Conservation (phyloP, 1,140 invertebrate species). For the Diorhabda sublineata region DNA sequence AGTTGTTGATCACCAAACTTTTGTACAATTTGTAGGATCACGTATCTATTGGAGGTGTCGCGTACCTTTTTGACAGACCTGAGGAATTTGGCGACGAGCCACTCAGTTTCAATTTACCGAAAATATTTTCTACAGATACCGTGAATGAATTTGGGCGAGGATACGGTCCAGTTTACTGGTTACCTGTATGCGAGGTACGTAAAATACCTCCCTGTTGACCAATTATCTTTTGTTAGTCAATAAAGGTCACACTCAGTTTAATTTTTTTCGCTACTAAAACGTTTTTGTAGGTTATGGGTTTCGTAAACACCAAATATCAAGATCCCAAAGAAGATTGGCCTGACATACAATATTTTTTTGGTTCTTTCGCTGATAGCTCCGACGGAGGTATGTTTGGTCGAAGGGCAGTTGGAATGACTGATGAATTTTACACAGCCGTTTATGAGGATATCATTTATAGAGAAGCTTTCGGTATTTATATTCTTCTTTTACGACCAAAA, state of each 20-base stretch:
- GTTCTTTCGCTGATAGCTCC: slow-evolving; percentile 64
- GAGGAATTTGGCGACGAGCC: slow-evolving; percentile 48
- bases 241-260: not conserved
- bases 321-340: slow-evolving; percentile 63
- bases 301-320: slow-evolving; percentile 69
- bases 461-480: slow-evolving; percentile 65
- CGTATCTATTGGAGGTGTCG: slow-evolving; percentile 57
- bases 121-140: slow-evolving; percentile 51
- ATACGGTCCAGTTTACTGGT: slow-evolving; percentile 60
- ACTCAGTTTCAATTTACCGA: slow-evolving; percentile 58
- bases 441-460: slow-evolving; percentile 65
- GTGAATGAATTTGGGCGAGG: slow-evolving; percentile 56
- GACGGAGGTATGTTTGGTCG: slow-evolving; percentile 72
- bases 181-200: slow-evolving; percentile 62
- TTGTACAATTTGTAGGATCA: slow-evolving; percentile 56
- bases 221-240: too few species aligned
- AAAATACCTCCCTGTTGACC: too few species aligned
- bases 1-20: too few species aligned
- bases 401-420: slow-evolving; percentile 60
- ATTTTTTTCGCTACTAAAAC: not conserved
- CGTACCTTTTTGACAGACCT: slow-evolving; percentile 48
- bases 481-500: slow-evolving; percentile 68
- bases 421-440: slow-evolving; percentile 62
- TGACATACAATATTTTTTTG: slow-evolving; percentile 73
- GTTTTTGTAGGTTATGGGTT: slow-evolving; percentile 56